Base-by-base conservation (phyloP, 2,888 invertebrate species). In the Archaeoteleia sp. region DNA sequence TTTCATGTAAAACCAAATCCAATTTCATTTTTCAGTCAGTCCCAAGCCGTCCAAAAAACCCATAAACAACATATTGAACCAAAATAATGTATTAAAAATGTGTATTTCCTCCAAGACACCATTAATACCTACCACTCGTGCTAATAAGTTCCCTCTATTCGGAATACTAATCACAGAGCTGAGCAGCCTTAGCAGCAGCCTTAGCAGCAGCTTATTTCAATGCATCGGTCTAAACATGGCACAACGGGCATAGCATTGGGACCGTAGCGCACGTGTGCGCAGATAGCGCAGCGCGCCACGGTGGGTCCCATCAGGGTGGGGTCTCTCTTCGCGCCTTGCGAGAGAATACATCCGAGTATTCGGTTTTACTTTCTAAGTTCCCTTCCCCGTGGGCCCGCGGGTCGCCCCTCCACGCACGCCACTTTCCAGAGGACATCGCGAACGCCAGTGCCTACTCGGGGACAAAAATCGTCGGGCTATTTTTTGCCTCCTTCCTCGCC, bases 341-440 rank as follows among this genome's bases (percentile, higher is more conserved):
- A 45, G 39, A 58, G 48, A 42, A 62, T 57, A 61, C 51, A 68
- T 71, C 62, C 67, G 69, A 71, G 71, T 78, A 80, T 81, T 83
- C 77, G 76, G 81, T 82, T 83, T 83, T 83, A 83, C 83, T 83
- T 83, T 83, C 83, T 82, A 82, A 81, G 78, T 76, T 75, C 48
- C 62, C 60, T 62, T 63, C 66, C 54, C 55, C 37, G 34, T 55
- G 27, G n/a, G 5, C 27, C 40, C 32, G 51, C 57, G 57, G 34
- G 23, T 7, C 43, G 32, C 57, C 49, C 43, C 46, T 20, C 49
- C 34, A 42, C 46, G 10, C 15, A 40, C 25, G 49, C 60, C 46
- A 61, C 61, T 66, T 69, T 68, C 68, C 55, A 71, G 68, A 65
- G 67, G 71, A 69, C 71, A 63, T 55, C 61, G 55, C 60, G 42